phyloP scores from a whole-genome alignment of 2,888 invertebrate species.

The Habrosyne pyritoides region DNA sequence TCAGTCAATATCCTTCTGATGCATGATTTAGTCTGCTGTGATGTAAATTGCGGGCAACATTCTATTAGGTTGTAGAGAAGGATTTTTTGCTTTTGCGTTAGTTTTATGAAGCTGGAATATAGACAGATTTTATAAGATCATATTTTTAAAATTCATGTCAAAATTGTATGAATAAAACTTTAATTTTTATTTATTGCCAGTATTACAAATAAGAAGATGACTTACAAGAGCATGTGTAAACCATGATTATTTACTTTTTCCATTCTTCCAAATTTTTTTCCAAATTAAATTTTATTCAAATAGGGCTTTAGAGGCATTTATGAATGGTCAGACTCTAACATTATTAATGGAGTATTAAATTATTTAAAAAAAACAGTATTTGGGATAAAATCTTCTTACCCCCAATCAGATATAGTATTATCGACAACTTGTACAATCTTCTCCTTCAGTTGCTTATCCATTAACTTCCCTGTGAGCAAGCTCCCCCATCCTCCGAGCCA shows the following conservation, averaged over 20 bases:
- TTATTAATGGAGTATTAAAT: no score
- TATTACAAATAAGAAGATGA: no score
- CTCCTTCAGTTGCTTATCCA: slow-evolving; percentile 67
- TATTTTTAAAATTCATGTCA: no score
- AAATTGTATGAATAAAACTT: no score
- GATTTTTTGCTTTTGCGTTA: slow-evolving; percentile 64
- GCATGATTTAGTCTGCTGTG: slow-evolving; percentile 64
- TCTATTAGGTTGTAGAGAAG: slow-evolving; percentile 73
- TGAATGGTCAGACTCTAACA: no score
- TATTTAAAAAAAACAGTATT: no score
- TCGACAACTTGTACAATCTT: slow-evolving; percentile 78
- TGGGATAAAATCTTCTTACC: slow-evolving; percentile 45
- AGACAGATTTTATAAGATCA: neutral
- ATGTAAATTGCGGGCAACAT: slow-evolving; percentile 51
- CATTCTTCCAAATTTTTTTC: no score
- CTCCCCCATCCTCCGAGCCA: slow-evolving; percentile 87
- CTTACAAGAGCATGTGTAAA: no score
- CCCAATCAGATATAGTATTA: slow-evolving; percentile 74
- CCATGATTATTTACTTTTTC: no score
- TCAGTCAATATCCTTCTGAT: slow-evolving; percentile 69
- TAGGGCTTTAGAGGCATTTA: no score
- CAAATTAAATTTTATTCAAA: no score
- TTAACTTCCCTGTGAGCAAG: slow-evolving; percentile 84
- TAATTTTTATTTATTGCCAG: no score
- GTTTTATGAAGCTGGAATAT: slow-evolving; percentile 58